Conservation (phyloP, 2,888 invertebrate genomes). For the Chaitophorus viminalis region DNA sequence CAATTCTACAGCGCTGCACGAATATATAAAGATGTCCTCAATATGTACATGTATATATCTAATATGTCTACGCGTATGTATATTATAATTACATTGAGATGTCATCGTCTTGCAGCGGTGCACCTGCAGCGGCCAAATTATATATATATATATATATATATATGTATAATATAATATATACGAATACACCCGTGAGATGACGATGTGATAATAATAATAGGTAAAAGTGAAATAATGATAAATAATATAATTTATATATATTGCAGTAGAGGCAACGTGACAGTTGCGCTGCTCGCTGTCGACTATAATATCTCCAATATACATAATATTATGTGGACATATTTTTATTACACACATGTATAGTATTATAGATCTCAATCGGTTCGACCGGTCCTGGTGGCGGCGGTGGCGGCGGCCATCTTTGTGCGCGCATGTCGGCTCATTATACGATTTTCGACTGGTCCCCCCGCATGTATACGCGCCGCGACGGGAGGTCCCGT, state of each 20-base stretch:
- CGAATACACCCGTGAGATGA: neutral
- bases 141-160: neutral
- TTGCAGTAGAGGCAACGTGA: too few relatives aligned
- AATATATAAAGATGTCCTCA: constrained; percentile 7
- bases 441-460: constrained; percentile 57
- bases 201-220: neutral
- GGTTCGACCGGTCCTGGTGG: constrained; percentile 9
- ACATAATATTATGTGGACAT: neutral
- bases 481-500: constrained; percentile 51
- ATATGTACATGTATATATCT: too few relatives aligned
- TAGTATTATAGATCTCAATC: constrained; percentile 33
- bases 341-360: too few relatives aligned
- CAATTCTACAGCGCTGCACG: too few relatives aligned
- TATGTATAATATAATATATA: neutral
- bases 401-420: constrained; percentile 33
- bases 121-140: constrained; percentile 7
- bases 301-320: neutral
- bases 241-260: neutral
- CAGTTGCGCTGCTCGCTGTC: neutral
- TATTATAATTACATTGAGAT: constrained; percentile 16
- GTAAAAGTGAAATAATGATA: neutral
- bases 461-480: constrained; percentile 45
- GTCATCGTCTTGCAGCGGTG: neutral
- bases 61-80: too few relatives aligned
- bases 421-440: constrained; percentile 55